Evolutionary conservation across 2,888 invertebrate genomes (phyloP), one percentile per base, ranked within the genome.

Genomic region (Drosophila mulleri): DNA sequence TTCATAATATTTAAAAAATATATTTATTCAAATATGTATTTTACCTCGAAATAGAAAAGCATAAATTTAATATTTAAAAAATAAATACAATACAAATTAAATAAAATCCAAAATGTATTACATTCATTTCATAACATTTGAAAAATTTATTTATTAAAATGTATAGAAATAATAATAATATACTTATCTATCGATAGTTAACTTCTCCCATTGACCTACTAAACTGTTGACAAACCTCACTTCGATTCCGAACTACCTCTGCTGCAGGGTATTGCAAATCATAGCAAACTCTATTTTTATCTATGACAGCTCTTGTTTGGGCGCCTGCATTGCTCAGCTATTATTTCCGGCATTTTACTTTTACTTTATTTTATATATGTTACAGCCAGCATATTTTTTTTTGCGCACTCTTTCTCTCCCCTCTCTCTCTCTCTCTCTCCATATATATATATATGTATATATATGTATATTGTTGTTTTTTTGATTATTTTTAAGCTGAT

Each of bases 401-500:
- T 37, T 26, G 26, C 18, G 16, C 16, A 23, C 9, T 14, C 41
- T 41, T n/a, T n/a, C n/a, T 41, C 41, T 41, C 41, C 26, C 26
- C 26, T 0, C 26, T 3, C 26, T 3, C n/a, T 9, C 41, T 42
- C 41, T 18, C 9, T 9, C 41, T 41, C 1, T 32, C 16, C 11
- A 14, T 14, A 11, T 35, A 69, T 29, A 9, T n/a, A n/a, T n/a
- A n/a, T n/a, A 23, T 23, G 20, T 23, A 23, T 23, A 23, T 66
- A 60, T 67, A 57, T 48, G 37, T 62, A 42, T 72, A 54, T 56
- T 75, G 64, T 58, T 62, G 66, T 53, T 78, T 75, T 77, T 83
- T 50, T 80, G 67, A 72, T 76, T 80, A 76, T 80, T 80, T 77
- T 77, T 79, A 73, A 80, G 80, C 79, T 79, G 74, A 80, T 88